Evolutionary conservation across 2,888 invertebrate genomes (phyloP).

Genomic region (Phaedon cochleariae): DNA sequence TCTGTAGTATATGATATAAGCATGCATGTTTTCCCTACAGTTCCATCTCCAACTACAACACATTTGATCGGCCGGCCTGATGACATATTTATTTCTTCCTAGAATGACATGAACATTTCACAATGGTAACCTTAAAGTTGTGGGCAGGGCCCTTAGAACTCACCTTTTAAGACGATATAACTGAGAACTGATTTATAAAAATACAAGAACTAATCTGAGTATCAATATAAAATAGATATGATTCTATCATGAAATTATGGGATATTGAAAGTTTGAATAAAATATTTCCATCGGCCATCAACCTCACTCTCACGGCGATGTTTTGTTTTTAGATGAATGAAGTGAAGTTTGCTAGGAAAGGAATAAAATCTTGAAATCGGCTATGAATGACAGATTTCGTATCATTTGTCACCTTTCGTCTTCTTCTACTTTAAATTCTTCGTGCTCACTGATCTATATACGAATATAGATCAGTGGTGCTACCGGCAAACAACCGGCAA

Average conservation of each 20-base stretch:
- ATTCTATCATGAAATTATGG: too few species aligned
- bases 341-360: too few species aligned
- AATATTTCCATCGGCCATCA: too few species aligned
- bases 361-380: too few species aligned
- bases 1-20: slow-evolving; percentile 92
- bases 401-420: too few species aligned
- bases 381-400: too few species aligned
- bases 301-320: background rate
- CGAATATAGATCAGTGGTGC: too few species aligned
- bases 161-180: background rate
- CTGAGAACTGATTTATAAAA: background rate
- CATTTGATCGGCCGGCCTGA: slow-evolving; percentile 92
- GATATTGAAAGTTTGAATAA: too few species aligned
- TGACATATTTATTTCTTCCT: slow-evolving; percentile 71
- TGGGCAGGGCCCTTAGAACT: slow-evolving; percentile 4
- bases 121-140: background rate
- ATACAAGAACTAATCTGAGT: background rate
- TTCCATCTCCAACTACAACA: slow-evolving; percentile 92
- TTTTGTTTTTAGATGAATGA: slow-evolving; percentile 27
- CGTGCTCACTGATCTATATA: too few species aligned
- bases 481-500: too few species aligned
- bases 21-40: slow-evolving; percentile 94
- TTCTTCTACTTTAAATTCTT: too few species aligned
- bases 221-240: too few species aligned
- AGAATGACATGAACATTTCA: slow-evolving; percentile 1